phyloP scores from a whole-genome alignment of 2,113 vertebrate genomes.

The Chascanopsetta lugubris region DNA sequence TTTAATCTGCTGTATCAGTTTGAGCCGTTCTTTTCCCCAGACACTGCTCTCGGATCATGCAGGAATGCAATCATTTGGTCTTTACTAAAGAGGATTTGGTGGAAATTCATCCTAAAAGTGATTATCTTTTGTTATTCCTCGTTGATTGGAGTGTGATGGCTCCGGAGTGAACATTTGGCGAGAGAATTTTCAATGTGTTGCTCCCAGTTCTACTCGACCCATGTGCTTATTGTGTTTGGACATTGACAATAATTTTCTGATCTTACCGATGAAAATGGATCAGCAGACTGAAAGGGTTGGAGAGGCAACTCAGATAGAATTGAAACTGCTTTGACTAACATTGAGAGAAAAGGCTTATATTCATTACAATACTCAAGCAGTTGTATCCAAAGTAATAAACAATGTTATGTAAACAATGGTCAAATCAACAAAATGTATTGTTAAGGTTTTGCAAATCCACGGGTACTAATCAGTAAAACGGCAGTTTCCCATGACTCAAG shows the following conservation, averaged over 20 bases:
- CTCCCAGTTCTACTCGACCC: background rate
- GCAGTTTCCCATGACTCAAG: too few relatives aligned
- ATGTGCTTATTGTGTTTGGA: background rate
- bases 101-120: slow-evolving; percentile 1
- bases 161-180: background rate
- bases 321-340: background rate
- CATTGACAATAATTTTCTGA: slow-evolving; percentile 1
- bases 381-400: background rate
- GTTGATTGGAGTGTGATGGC: background rate
- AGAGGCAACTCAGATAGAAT: background rate
- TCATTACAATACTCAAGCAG: background rate
- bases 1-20: slow-evolving; percentile 42
- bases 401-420: background rate
- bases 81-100: slow-evolving; percentile 39
- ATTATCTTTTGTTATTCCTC: slow-evolving; percentile 12
- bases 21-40: slow-evolving; percentile 23
- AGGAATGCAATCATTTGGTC: slow-evolving; percentile 30
- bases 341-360: background rate
- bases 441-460: too few relatives aligned
- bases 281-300: slow-evolving; percentile 1
- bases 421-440: too few relatives aligned
- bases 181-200: background rate
- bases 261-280: slow-evolving; percentile 16
- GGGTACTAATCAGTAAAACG: too few relatives aligned
- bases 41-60: background rate